Evolutionary conservation across 2,113 vertebrate species (phyloP).

Genomic region (Ammodytes marinus): DNA sequence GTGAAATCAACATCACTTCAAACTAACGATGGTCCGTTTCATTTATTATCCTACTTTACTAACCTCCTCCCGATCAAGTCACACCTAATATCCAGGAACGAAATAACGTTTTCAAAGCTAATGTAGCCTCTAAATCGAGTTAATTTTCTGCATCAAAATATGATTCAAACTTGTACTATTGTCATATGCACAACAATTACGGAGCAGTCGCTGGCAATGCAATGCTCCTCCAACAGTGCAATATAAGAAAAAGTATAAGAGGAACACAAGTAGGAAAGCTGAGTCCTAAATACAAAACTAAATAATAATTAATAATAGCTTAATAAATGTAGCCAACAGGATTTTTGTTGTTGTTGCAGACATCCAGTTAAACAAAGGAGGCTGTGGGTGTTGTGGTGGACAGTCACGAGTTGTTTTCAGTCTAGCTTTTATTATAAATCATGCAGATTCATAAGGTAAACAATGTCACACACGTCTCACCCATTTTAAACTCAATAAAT

Average conservation of each 20-base stretch:
- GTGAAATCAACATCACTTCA: neutral
- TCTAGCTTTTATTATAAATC: slow-evolving; percentile 2
- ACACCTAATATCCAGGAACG: neutral
- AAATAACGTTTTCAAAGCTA: neutral
- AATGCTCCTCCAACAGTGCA: neutral
- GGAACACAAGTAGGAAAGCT: too few relatives aligned
- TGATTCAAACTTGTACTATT: neutral
- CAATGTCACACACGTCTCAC: neutral
- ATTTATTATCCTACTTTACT: too few relatives aligned
- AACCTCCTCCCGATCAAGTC: neutral
- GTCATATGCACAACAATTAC: too few relatives aligned
- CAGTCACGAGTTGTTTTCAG: slow-evolving; percentile 43
- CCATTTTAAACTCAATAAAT: neutral
- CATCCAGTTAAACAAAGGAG: neutral
- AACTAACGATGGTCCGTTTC: too few relatives aligned
- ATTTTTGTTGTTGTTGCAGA: too few relatives aligned
- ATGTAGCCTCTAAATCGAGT: neutral
- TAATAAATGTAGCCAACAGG: too few relatives aligned
- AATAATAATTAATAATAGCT: too few relatives aligned
- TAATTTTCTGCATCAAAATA: neutral
- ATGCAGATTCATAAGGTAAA: too few relatives aligned
- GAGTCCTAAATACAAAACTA: too few relatives aligned
- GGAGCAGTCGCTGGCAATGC: too few relatives aligned
- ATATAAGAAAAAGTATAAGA: too few relatives aligned
- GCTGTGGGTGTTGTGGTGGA: neutral